Evolutionary conservation across 2,113 vertebrate species (phyloP).

Genomic region (Podarcis raffonei): DNA sequence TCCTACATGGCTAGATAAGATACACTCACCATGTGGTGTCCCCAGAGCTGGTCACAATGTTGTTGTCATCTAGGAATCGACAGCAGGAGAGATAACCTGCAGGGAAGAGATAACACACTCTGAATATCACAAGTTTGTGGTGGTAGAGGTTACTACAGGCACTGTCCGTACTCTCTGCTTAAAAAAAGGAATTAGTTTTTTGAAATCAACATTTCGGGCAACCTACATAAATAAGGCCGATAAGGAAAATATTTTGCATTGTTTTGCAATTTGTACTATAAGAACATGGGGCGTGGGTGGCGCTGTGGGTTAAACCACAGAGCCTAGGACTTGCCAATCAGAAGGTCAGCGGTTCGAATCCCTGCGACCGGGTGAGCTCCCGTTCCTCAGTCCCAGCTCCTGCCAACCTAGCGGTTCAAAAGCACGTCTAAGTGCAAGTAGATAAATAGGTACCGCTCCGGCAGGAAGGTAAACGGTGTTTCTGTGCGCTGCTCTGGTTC

Average conservation of each 20-base stretch:
- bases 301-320: no score
- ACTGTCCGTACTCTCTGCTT: not conserved
- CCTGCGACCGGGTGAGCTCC: accelerated
- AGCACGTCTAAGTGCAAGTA: no score
- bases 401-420: no score
- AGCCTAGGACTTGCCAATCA: no score
- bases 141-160: not conserved
- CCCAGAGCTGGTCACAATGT: conserved; percentile 97
- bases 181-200: not conserved
- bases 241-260: not conserved
- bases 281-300: no score
- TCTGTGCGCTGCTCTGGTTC: no score
- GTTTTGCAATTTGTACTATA: not conserved
- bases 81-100: conserved; percentile 98
- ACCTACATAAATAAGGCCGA: not conserved
- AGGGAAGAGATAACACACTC: not conserved
- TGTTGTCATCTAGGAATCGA: conserved; percentile 94
- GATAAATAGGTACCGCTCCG: no score
- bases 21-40: conserved; percentile 93
- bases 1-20: not conserved
- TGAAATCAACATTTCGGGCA: not conserved
- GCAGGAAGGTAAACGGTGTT: no score
- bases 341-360: no score
- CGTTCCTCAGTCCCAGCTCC: no score
- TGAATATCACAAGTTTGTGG: not conserved